Evolutionary conservation across 2,797 vertebrate species (phyloP), one percentile per base, ranked within the genome.

Genomic region (Sylvilagus floridanus): DNA sequence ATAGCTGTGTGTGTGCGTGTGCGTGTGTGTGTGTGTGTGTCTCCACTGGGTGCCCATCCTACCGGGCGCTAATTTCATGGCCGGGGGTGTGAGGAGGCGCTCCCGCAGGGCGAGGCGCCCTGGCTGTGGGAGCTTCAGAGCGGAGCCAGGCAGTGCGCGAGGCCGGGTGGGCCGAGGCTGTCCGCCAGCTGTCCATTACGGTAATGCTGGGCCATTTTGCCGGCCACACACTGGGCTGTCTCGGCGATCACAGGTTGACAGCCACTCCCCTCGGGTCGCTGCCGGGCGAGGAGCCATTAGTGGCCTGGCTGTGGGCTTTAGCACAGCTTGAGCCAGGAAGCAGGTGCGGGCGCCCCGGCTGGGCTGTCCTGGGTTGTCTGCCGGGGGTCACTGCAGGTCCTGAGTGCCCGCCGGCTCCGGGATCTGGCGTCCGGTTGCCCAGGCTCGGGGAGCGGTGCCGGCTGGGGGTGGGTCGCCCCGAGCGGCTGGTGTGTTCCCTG

Each of bases 131-230:
- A 66, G 66, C 57, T 32, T 60, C 90, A 37, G 0, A 69, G 84
- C 42, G 65, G 32, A 37, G 84, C 14, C 0, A 16, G 52, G 32
- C 68, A 24, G 0, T 52, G 81, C 82, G 12, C 14, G 1, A 0
- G 1, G 19, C 6, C 0, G 0, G 60, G 50, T 11, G 2, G 50
- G 84, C 76, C 52, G 4, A 78, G 0, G 30, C 86, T 91, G 54
- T 60, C 63, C 4, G 84, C 65, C 4, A 0, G 24, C 0, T 50
- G 52, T 69, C 95, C 94, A 96, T 97, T 96, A 96, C 78, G 22
- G 26, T 96, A 96, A 96, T 95, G 95, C 96, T 14, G 83, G 71
- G 66, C 94, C 94, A 96, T 78, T 95, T 94, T 79, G 81, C 47
- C 73, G 62, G 88, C 93, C 54, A 13, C 95, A 91, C 35, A n/a